Evolutionary conservation across 2,113 vertebrate species (phyloP).

Genomic region (Campylomormyrus tamandua): DNA sequence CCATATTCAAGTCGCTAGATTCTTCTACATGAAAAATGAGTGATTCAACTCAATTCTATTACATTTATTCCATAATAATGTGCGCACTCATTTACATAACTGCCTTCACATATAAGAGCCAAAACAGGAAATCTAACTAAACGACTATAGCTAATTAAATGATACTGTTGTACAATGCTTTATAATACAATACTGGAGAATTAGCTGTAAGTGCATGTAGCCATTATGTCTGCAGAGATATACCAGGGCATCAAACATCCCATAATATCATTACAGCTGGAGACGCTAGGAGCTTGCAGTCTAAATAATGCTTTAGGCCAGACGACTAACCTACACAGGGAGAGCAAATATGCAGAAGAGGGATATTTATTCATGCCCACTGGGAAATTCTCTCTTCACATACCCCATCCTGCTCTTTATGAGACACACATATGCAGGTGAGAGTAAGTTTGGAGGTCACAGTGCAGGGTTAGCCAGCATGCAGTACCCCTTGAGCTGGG

Average conservation of each 20-base stretch:
- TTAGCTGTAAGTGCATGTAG: not conserved
- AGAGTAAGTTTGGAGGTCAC: not conserved
- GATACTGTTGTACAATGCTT: not conserved
- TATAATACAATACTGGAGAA: not conserved
- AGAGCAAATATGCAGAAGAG: not conserved
- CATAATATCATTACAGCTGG: not conserved
- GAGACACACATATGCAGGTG: not conserved
- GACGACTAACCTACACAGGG: not conserved
- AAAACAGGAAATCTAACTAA: not conserved
- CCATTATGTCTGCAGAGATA: not conserved
- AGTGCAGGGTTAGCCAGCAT: not conserved
- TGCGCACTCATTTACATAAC: not conserved
- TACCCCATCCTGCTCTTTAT: not conserved
- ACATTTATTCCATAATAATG: not conserved
- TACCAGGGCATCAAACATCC: not conserved
- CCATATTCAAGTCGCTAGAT: not conserved
- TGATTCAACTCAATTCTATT: not conserved
- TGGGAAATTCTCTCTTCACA: not conserved
- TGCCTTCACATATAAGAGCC: not conserved
- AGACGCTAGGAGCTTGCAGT: not conserved
- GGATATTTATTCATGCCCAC: not conserved
- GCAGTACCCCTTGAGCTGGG: not conserved
- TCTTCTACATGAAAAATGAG: not conserved
- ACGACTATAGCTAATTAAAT: not conserved
- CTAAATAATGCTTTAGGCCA: not conserved